Evolutionary conservation across 2,113 vertebrate species (phyloP), one percentile per base, ranked within the genome.

Genomic region (Setophaga kirtlandii): DNA sequence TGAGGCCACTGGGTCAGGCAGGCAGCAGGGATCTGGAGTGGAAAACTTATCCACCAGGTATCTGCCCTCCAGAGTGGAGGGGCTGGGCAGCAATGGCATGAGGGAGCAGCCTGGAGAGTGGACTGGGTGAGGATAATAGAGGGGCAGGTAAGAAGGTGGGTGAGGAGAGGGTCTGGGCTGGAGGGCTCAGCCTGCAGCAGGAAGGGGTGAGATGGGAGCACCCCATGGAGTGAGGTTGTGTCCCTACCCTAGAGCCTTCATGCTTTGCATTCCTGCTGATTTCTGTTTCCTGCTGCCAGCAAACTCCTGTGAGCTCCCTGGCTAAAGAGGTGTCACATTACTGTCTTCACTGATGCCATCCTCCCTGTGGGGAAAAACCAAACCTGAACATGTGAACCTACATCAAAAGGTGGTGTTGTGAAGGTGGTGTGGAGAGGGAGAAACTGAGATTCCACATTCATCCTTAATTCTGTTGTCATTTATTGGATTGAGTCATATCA

Each of bases 401-500:
- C 39, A 64, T 8, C 41, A 50, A 35, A 92, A 80, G 42, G 56
- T 5, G 41, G 23, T 67, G 18, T 41, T 87, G 37, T 19, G 67
- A 78, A 75, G 62, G 25, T 56, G 44, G 24, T 7, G 55, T 30
- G 30, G 42, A 65, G 50, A 70, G 15, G 37, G 24, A 33, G 35
- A 68, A 96, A 82, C 64, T n/a, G 77, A 33, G 64, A 33, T 89
- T 78, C 12, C 12, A 11, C 7, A 6, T 62, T 70, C 18, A 47
- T 81, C 56, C 24, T 63, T 46, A 87, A 59, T 85, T 93, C 39
- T 65, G 42, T 65, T 62, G 63, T 75, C 64, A 70, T 88, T 80
- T 88, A 35, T 82, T 80, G 49, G 41, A 44, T 49, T 81, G 79
- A 70, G 41, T 94, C 25, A 11, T 65, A 80, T 46, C 23, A 31